phyloP scores from a whole-genome alignment of 2,888 invertebrate species.

The Chirona hameri region DNA sequence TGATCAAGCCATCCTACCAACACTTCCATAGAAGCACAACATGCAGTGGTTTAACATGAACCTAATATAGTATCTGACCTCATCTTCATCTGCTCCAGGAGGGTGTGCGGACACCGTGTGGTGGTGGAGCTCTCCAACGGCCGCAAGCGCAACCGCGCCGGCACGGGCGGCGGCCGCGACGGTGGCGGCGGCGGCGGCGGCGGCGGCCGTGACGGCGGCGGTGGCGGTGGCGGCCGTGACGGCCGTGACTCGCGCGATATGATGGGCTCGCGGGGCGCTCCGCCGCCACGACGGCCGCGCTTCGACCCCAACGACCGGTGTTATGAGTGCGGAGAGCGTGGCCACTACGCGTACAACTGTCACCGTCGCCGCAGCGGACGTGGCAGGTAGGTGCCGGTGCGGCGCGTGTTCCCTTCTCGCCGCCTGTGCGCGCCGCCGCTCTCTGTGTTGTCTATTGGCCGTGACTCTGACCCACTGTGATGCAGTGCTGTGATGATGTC shows the following conservation, averaged over 20 bases:
- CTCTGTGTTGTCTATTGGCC: not conserved
- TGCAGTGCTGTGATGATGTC: not conserved
- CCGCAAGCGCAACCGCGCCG: conserved; percentile 51
- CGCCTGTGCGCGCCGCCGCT: not conserved
- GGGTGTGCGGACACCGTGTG: conserved; percentile 77
- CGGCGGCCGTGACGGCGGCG: too few relatives aligned
- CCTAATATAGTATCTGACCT: too few relatives aligned
- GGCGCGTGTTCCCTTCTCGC: not conserved
- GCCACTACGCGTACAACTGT: conserved; percentile 90
- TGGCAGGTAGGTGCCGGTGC: conserved; percentile 46
- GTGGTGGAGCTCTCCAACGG: conserved; percentile 91
- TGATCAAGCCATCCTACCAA: too few relatives aligned
- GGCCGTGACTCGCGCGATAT: conserved; percentile 47
- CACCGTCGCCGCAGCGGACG: conserved; percentile 59
- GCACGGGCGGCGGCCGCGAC: too few relatives aligned
- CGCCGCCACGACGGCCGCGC: conserved; percentile 48
- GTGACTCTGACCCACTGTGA: not conserved
- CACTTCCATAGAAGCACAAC: too few relatives aligned
- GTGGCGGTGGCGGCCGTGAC: conserved; percentile 45
- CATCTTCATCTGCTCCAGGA: too few relatives aligned
- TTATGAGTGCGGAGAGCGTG: conserved; percentile 89
- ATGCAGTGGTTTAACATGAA: too few relatives aligned
- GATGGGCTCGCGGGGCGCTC: conserved; percentile 42
- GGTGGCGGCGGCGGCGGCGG: too few relatives aligned
- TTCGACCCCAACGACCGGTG: conserved; percentile 82